Conservation (phyloP, 2,113 vertebrate genomes). For the Leiothrix lutea region DNA sequence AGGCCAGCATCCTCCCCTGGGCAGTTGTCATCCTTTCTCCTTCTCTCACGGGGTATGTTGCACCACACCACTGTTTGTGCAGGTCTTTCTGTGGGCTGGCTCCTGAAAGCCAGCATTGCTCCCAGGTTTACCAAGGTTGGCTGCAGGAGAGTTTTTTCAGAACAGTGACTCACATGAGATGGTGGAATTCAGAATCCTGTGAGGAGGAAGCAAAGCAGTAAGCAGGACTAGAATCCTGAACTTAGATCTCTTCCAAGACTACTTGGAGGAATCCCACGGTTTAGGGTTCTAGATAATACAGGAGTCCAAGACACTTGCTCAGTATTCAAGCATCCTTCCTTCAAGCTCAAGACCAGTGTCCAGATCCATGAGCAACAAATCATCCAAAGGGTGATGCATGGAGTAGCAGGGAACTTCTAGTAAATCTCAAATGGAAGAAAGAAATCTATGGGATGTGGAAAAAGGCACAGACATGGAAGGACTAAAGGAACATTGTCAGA, state of each 20-base stretch:
- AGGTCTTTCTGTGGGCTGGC: background rate
- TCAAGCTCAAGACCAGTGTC: background rate
- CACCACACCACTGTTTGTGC: background rate
- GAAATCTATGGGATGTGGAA: background rate
- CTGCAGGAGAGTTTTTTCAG: background rate
- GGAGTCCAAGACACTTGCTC: background rate
- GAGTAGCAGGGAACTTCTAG: background rate
- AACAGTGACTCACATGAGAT: background rate
- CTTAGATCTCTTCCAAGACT: background rate
- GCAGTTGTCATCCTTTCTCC: background rate
- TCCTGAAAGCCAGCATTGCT: background rate
- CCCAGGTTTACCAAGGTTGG: background rate
- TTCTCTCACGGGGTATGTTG: background rate
- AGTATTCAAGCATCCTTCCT: background rate
- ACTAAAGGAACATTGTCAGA: background rate
- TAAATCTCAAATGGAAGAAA: background rate
- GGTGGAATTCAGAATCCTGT: background rate
- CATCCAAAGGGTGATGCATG: background rate
- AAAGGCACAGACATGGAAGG: background rate
- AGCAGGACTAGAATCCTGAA: background rate
- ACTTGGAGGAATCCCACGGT: background rate
- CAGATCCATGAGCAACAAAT: background rate
- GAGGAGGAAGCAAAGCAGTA: background rate
- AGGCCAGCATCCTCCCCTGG: background rate
- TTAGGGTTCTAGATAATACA: background rate